A percentile compares a stretch with the other conserved stretches of the same genome.
Conservation (phyloP, 2,797 vertebrate species). For the Centroberyx gerrardi region DNA sequence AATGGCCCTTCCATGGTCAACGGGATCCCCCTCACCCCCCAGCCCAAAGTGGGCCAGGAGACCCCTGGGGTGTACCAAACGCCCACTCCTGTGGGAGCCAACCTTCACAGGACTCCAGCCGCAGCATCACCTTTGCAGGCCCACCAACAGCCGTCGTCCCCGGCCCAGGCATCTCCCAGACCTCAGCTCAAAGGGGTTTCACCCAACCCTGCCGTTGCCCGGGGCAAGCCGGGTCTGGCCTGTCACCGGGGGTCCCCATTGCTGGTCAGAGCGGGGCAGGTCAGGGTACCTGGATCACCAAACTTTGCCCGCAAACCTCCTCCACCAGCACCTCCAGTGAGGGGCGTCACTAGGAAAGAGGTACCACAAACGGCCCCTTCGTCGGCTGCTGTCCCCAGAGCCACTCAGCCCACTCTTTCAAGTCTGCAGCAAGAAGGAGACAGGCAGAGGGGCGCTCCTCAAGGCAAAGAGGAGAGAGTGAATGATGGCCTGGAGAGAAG, state of each 20-base stretch:
- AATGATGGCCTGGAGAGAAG: slow-evolving; percentile 65
- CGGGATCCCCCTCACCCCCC: slow-evolving; percentile 44
- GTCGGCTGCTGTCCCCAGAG: slow-evolving; percentile 32
- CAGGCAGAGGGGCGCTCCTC: slow-evolving; percentile 47
- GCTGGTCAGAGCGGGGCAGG: slow-evolving; percentile 78
- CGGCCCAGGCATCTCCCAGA: slow-evolving; percentile 72
- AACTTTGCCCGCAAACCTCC: slow-evolving; percentile 84
- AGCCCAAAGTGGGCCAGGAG: slow-evolving; percentile 73
- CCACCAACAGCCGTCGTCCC: slow-evolving; percentile 77
- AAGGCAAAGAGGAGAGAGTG: slow-evolving; percentile 50
- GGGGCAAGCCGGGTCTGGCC: slow-evolving; percentile 74
- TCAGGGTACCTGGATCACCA: slow-evolving; percentile 81
- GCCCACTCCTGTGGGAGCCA: slow-evolving; percentile 74
- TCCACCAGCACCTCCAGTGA: slow-evolving; percentile 86
- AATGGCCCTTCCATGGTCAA: slow-evolving; percentile 53
- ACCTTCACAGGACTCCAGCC: slow-evolving; percentile 68
- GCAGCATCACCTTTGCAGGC: slow-evolving; percentile 65
- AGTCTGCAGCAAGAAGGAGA: slow-evolving; percentile 55
- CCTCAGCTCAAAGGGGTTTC: slow-evolving; percentile 70
- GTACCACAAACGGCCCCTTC: slow-evolving; percentile 33
- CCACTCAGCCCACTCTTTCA: slow-evolving; percentile 36
- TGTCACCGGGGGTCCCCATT: slow-evolving; percentile 81
- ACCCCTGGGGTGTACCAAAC: slow-evolving; percentile 81
- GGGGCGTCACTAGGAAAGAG: slow-evolving; percentile 87
- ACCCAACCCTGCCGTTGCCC: slow-evolving; percentile 63